A percentile compares a stretch with the other conserved stretches of the same genome.
Evolutionary conservation across 2,888 invertebrate species (phyloP).

Genomic region (Drosophila bunnanda): DNA sequence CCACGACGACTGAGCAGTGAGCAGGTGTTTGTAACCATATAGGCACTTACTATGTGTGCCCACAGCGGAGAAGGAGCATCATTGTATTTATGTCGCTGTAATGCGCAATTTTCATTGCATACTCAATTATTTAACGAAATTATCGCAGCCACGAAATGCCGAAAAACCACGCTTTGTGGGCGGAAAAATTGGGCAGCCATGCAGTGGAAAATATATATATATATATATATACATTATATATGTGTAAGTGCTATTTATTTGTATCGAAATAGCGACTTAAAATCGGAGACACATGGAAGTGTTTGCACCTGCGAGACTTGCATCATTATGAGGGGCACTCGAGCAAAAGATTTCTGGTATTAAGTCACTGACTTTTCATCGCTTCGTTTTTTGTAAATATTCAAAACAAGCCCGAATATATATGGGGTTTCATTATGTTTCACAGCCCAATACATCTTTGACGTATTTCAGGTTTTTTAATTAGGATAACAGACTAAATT

Average conservation of each 20-base stretch:
- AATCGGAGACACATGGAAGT: constrained; percentile 53
- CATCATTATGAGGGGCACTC: constrained; percentile 55
- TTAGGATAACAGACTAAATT: too few relatives aligned
- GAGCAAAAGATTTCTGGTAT: constrained; percentile 71
- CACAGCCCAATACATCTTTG: background rate
- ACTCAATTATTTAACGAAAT: constrained; percentile 78
- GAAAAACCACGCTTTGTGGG: constrained; percentile 39
- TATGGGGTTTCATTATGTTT: constrained; percentile 9
- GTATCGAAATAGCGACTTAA: constrained; percentile 27
- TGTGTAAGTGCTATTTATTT: constrained; percentile 17
- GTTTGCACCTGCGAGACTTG: constrained; percentile 58
- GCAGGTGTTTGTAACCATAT: constrained; percentile 36
- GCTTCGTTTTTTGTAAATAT: constrained; percentile 36
- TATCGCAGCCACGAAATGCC: constrained; percentile 57
- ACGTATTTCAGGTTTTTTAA: too few relatives aligned
- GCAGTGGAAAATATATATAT: constrained; percentile 33
- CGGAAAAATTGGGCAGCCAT: constrained; percentile 31
- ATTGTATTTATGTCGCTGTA: constrained; percentile 37
- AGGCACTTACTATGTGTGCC: constrained; percentile 28
- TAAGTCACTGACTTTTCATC: constrained; percentile 71
- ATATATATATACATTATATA: constrained; percentile 20
- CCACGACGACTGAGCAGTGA: constrained; percentile 61
- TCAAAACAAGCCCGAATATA: constrained; percentile 1
- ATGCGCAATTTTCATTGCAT: constrained; percentile 56
- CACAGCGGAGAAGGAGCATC: constrained; percentile 1